Conservation (phyloP, 2,113 vertebrate species). For the Alethe castanea region DNA sequence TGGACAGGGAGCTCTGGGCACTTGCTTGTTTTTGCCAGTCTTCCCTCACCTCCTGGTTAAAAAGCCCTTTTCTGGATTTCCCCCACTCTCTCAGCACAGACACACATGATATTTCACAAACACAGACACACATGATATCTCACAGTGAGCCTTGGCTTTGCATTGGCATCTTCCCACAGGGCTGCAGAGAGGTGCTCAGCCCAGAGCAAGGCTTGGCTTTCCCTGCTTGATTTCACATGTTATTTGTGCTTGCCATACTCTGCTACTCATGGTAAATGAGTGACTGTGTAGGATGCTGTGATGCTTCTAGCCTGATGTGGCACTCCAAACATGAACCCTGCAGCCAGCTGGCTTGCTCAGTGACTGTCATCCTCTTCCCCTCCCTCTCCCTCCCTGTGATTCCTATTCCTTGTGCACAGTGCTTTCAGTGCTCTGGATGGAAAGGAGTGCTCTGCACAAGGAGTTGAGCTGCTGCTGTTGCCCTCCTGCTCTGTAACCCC, state of each 20-base stretch:
- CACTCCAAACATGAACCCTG: background rate
- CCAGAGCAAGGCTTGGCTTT: background rate
- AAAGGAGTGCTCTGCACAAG: background rate
- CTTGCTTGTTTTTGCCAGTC: background rate
- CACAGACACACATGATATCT: background rate
- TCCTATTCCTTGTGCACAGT: background rate
- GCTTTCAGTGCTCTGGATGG: background rate
- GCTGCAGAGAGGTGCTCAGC: fast-evolving
- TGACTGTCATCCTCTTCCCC: background rate
- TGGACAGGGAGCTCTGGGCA: background rate
- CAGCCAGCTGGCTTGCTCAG: background rate
- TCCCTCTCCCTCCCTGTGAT: background rate
- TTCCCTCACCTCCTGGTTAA: background rate
- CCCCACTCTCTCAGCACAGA: background rate
- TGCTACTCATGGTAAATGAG: background rate
- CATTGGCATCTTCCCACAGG: background rate
- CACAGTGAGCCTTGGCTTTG: background rate
- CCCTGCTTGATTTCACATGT: background rate
- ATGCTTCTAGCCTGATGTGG: background rate
- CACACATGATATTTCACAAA: background rate
- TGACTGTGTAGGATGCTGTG: background rate
- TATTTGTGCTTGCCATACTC: background rate
- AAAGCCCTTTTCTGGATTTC: background rate
- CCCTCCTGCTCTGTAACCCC: background rate
- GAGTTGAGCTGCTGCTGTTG: background rate